These are phyloP conservation scores for Leucophenga montana DNA, from an alignment of 2,888 invertebrate species.

Conservation along the genomic window DNA sequence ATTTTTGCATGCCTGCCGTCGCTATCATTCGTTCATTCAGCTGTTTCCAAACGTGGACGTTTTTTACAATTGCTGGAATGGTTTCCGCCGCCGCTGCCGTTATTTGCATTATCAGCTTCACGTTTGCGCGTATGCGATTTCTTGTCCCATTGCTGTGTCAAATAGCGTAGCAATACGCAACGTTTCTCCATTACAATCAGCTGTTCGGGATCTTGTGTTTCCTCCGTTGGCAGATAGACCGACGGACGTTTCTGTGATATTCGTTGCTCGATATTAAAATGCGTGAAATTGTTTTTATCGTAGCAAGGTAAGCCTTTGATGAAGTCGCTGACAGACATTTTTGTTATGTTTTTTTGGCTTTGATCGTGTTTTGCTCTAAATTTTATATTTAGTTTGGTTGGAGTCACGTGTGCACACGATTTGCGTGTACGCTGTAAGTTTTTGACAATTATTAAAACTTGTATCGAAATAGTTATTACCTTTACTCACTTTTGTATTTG, in stretches of 20 bases:
- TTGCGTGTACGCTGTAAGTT: no score
- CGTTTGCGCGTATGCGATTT: conserved; percentile 76
- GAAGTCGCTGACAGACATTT: conserved; percentile 88
- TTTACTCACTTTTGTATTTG: no score
- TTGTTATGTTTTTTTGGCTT: conserved; percentile 10
- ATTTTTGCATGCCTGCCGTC: no score
- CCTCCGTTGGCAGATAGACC: conserved; percentile 90
- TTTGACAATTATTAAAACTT: no score
- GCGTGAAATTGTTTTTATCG: conserved; percentile 91
- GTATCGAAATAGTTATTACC: no score
- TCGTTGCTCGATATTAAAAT: conserved; percentile 89
- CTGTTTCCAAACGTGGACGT: conserved; percentile 67
- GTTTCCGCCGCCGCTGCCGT: conserved; percentile 42
- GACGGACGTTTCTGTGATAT: conserved; percentile 89
- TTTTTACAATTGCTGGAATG: conserved; percentile 67
- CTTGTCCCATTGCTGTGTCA: conserved; percentile 97
- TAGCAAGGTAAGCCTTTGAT: conserved; percentile 92
- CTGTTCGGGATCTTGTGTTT: conserved; percentile 85
- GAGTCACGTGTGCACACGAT: no score
- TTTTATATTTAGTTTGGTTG: no score
- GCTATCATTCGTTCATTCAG: conserved; percentile 47
- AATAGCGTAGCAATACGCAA: conserved; percentile 91
- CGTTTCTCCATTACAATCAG: conserved; percentile 97
- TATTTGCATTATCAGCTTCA: conserved; percentile 57
- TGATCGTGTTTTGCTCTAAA: no score